phyloP scores from a whole-genome alignment of 2,797 vertebrate genomes.

The Salarias fasciatus region DNA sequence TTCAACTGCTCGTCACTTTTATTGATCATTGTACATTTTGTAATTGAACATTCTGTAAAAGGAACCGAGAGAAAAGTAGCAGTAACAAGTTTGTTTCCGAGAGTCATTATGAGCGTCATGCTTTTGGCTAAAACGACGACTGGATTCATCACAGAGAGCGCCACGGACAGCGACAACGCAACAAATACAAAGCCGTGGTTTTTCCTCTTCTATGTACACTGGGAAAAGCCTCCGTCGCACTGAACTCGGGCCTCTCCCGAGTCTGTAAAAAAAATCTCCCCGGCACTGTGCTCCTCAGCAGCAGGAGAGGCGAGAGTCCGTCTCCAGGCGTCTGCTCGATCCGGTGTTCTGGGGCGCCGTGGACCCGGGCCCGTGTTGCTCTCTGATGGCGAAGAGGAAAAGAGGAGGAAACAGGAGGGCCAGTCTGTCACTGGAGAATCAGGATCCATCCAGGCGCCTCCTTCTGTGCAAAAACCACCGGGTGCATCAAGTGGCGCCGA shows the following conservation, averaged over 20 bases:
- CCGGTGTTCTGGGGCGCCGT: no score
- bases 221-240: constrained; percentile 44
- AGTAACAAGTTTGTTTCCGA: constrained; percentile 44
- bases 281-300: constrained; percentile 3
- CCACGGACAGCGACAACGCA: constrained; percentile 75
- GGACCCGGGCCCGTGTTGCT: no score
- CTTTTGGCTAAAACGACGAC: constrained; percentile 77
- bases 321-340: no score
- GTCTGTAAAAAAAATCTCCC: constrained; percentile 30
- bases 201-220: constrained; percentile 75
- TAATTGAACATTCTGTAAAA: constrained; percentile 79
- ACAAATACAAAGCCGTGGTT: constrained; percentile 76
- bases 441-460: constrained; percentile 9
- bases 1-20: constrained; percentile 76
- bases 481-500: background rate
- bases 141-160: constrained; percentile 69
- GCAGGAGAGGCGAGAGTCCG: constrained; percentile 43
- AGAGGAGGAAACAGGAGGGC: no score
- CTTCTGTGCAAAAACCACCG: background rate
- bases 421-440: constrained; percentile 27
- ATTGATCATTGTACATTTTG: constrained; percentile 76
- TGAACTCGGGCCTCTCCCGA: constrained; percentile 45
- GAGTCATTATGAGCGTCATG: constrained; percentile 76
- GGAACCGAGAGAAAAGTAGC: constrained; percentile 53
- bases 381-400: no score